Evolutionary conservation across 1,140 invertebrate species (phyloP).

Genomic region (Bombus soroeensis): DNA sequence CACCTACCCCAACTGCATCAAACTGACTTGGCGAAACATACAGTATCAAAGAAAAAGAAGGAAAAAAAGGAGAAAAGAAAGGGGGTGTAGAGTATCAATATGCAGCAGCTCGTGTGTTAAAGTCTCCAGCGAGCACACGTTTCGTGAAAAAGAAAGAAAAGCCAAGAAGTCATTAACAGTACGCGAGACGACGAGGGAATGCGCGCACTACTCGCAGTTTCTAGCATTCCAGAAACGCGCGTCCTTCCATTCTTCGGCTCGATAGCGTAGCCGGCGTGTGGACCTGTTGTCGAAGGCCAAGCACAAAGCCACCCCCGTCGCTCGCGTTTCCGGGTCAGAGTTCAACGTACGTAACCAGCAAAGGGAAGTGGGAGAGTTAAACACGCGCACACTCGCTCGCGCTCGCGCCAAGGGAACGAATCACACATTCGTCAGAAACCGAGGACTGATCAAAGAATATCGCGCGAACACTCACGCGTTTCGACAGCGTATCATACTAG

Average conservation of each 20-base stretch:
- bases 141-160: not conserved
- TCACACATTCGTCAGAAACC: not conserved
- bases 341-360: constrained; percentile 58
- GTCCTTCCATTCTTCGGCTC: constrained; percentile 36
- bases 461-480: constrained; percentile 25
- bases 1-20: not conserved
- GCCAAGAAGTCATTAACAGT: not conserved
- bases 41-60: not conserved
- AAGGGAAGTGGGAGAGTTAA: not conserved
- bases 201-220: constrained; percentile 15
- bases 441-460: constrained; percentile 53
- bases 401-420: not conserved
- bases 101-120: not conserved
- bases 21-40: not conserved
- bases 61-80: not conserved
- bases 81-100: not conserved
- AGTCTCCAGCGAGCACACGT: not conserved
- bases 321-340: constrained; percentile 62
- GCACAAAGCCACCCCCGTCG: constrained; percentile 54
- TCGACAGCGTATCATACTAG: constrained; percentile 7
- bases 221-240: constrained; percentile 14
- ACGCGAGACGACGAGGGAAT: not conserved
- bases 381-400: not conserved
- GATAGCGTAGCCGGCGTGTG: constrained; percentile 24
- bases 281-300: constrained; percentile 68